phyloP scores from a whole-genome alignment of 2,797 vertebrate species.

The Eleutherodactylus coqui region DNA sequence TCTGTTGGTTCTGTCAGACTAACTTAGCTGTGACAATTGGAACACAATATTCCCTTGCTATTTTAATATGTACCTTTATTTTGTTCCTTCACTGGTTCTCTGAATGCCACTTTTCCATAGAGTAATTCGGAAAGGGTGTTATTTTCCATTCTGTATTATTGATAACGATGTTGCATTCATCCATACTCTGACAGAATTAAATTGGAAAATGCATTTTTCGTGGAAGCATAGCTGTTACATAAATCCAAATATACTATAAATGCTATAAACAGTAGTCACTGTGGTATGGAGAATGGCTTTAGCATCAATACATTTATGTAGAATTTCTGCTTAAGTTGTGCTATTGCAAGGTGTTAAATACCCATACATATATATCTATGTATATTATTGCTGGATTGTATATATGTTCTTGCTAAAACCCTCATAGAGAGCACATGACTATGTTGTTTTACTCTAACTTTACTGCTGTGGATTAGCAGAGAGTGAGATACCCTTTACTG shows the following conservation, averaged over 20 bases:
- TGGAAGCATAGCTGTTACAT: neutral
- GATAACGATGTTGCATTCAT: neutral
- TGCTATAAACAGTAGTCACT: neutral
- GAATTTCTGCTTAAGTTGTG: too few relatives aligned
- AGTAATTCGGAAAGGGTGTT: neutral
- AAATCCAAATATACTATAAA: neutral
- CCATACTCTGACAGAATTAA: neutral
- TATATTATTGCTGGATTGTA: too few relatives aligned
- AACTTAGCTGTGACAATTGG: constrained; percentile 47
- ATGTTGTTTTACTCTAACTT: too few relatives aligned
- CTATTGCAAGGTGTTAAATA: too few relatives aligned
- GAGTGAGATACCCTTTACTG: too few relatives aligned
- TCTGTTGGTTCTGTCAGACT: constrained; percentile 42
- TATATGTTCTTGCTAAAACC: too few relatives aligned
- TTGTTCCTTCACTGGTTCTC: constrained; percentile 5
- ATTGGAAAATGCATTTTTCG: neutral
- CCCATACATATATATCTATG: too few relatives aligned
- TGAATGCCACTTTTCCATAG: constrained; percentile 17
- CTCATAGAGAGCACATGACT: too few relatives aligned
- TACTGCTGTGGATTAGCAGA: too few relatives aligned
- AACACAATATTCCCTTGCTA: constrained; percentile 46
- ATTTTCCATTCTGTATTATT: neutral
- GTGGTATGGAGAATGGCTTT: too few relatives aligned
- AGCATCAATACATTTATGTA: too few relatives aligned
- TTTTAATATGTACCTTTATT: constrained; percentile 33